phyloP scores from a whole-genome alignment of 2,888 invertebrate genomes.

The Nezara viridula region DNA sequence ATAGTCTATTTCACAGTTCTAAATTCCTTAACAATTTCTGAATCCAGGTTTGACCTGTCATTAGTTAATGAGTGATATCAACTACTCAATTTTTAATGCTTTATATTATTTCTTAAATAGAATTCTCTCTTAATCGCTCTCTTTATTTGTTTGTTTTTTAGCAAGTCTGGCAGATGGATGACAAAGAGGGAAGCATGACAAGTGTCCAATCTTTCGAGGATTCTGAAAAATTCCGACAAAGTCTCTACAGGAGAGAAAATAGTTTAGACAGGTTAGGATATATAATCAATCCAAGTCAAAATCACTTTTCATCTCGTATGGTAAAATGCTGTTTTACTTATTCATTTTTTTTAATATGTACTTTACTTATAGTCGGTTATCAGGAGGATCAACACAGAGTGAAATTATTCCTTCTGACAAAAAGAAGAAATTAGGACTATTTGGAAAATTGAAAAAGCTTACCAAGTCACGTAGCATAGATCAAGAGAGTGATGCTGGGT shows the following conservation, averaged over 20 bases:
- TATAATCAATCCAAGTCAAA: neutral
- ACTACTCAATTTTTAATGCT: no score
- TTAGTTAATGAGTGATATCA: neutral
- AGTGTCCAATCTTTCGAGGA: conserved; percentile 85
- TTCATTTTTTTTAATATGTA: conserved; percentile 52
- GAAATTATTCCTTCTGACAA: conserved; percentile 78
- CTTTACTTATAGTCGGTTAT: conserved; percentile 76
- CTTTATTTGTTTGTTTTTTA: neutral
- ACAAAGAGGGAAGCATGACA: conserved; percentile 79
- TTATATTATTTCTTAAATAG: no score
- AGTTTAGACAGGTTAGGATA: conserved; percentile 80
- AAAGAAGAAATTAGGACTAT: conserved; percentile 84
- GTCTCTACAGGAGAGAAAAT: conserved; percentile 73
- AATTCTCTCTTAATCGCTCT: no score
- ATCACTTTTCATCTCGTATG: neutral
- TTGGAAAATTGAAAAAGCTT: conserved; percentile 85
- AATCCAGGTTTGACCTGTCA: neutral
- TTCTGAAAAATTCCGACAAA: conserved; percentile 60
- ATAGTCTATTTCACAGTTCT: neutral
- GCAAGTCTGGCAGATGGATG: conserved; percentile 82
- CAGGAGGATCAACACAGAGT: conserved; percentile 88
- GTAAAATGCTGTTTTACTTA: conserved; percentile 26
- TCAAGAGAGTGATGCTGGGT: conserved; percentile 69
- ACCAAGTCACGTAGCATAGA: conserved; percentile 87
- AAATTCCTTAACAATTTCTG: neutral